Evolutionary conservation across 1,140 invertebrate genomes (phyloP), one percentile per base, ranked within the genome.

Genomic region (Maniola jurtina): DNA sequence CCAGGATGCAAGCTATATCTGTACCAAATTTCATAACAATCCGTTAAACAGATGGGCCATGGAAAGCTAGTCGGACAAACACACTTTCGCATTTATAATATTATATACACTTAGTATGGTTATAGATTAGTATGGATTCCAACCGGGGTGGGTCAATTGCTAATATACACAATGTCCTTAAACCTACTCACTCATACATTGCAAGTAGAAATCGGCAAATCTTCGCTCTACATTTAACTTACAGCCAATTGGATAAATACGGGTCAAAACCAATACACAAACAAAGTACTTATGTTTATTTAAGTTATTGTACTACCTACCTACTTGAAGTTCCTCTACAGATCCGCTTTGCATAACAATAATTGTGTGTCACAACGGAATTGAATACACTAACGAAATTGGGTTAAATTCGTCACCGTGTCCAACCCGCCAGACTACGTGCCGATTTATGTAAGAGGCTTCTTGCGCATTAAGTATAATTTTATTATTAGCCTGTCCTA

Each of bases 261-360:
- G 16, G 36, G 35, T 10, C 11, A 58, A 64, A 54, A 34, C 3
- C 10, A 13, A 13, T 36, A 16, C 56, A 55, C 16, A 47, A 65
- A 38, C 13, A 45, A 60, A 60, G 36, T 61, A 57, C 70, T 75
- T 78, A n/a, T n/a, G n/a, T n/a, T 75, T 71, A 69, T 68, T 75
- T 71, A 61, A 59, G 50, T 70, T 69, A 70, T 69, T 73, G 62
- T 64, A 68, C 59, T 48, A 35, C 15, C 58, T 48, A 25, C 25
- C 25, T 25, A 25, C 25, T 25, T 25, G 25, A 63, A 74, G 66
- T 67, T 73, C 65, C 62, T 57, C 25, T 45, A 47, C 62, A 80
- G 71, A 81, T 84, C 81, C 82, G 83, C 71, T 81, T 86, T 83
- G 83, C 83, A 84, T 83, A 85, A 87, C 80, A 75, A 82, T 40